These are phyloP conservation scores for Lutjanus erythropterus DNA, from an alignment of 2,113 vertebrate species.

Conservation along the genomic window DNA sequence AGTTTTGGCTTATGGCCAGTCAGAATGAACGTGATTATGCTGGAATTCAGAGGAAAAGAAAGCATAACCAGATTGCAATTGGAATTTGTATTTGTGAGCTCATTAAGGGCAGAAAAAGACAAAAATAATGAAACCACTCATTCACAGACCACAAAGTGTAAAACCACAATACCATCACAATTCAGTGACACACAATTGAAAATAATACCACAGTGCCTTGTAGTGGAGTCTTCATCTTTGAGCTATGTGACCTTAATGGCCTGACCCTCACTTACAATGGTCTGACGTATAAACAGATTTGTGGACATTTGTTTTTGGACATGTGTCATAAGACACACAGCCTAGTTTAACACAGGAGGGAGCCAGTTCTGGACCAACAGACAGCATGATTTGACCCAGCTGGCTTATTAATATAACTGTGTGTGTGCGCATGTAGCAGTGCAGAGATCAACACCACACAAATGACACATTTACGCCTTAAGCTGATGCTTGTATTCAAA, in stretches of 20 bases:
- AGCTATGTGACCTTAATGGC: background rate
- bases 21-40: background rate
- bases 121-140: too few species aligned
- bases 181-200: background rate
- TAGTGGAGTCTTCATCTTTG: constrained; percentile 1
- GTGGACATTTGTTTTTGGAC: constrained; percentile 21
- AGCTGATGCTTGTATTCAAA: constrained; percentile 8
- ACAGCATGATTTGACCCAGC: constrained; percentile 20
- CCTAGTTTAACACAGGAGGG: background rate
- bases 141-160: too few species aligned
- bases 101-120: too few species aligned
- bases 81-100: too few species aligned
- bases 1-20: background rate
- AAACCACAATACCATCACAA: too few species aligned
- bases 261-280: background rate
- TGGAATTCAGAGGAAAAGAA: background rate
- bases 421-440: background rate
- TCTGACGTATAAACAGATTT: constrained; percentile 10
- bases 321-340: background rate
- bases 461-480: constrained; percentile 15
- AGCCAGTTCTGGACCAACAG: constrained; percentile 1
- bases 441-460: background rate
- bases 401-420: constrained; percentile 15
- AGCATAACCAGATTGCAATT: too few species aligned
- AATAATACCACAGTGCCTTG: background rate